A percentile compares a stretch with the other conserved stretches of the same genome.
Conservation (phyloP, 2,888 invertebrate genomes). For the Phaedon cochleariae region DNA sequence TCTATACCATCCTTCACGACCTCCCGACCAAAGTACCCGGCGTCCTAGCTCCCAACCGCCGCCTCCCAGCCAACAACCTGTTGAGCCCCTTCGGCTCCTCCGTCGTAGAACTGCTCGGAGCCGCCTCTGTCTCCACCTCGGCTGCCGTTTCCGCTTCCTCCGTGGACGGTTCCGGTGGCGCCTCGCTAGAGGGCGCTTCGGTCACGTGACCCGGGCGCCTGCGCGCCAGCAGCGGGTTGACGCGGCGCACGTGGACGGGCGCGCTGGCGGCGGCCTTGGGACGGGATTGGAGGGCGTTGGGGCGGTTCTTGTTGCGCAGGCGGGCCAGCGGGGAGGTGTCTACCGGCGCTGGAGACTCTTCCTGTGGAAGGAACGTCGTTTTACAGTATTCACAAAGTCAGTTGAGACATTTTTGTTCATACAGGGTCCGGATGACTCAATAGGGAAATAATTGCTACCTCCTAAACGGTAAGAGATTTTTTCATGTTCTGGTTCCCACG, state of each 20-base stretch:
- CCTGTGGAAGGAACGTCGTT: conserved; percentile 36
- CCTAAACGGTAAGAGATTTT: no score
- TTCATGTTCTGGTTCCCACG: no score
- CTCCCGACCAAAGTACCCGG: conserved; percentile 58
- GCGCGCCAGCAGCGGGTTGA: conserved; percentile 67
- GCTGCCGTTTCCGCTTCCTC: conserved; percentile 45
- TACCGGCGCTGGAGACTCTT: conserved; percentile 52
- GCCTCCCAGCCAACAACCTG: conserved; percentile 75
- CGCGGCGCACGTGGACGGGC: conserved; percentile 65
- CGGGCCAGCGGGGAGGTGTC: conserved; percentile 58
- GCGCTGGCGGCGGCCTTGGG: conserved; percentile 64
- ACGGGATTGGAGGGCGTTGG: conserved; percentile 59
- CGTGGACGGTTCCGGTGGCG: conserved; percentile 47
- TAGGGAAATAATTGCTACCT: no score
- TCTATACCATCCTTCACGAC: conserved; percentile 13
- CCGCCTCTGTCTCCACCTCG: conserved; percentile 48
- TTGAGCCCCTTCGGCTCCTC: conserved; percentile 70
- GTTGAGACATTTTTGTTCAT: no score
- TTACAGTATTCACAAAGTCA: not conserved
- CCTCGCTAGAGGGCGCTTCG: conserved; percentile 56
- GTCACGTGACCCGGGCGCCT: conserved; percentile 58
- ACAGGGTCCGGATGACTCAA: no score
- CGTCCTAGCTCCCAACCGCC: conserved; percentile 70
- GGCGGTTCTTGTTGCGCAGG: conserved; percentile 61
- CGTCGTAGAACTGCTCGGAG: conserved; percentile 55